Percentiles rank a stretch among this genome's conserved stretches.
Conservation (phyloP, 2,797 vertebrate species). For the Amblyraja radiata region DNA sequence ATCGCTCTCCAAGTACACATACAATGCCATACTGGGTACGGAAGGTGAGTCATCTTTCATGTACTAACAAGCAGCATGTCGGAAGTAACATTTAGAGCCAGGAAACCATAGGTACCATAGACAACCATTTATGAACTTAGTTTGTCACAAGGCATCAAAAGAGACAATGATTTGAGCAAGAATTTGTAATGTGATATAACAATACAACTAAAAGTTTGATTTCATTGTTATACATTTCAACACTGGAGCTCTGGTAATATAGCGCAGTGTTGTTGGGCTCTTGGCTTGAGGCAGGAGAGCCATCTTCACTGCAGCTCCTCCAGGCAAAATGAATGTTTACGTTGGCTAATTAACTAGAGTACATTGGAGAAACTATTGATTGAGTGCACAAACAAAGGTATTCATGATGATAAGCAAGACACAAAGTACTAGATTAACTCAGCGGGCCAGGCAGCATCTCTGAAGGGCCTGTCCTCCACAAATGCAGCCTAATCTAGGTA, state of each 20-base stretch:
- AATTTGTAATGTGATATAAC: not conserved
- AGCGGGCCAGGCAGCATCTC: no score
- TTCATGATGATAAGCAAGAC: not conserved
- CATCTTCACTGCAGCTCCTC: not conserved
- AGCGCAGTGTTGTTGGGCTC: not conserved
- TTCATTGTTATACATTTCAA: not conserved
- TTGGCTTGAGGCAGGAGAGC: not conserved
- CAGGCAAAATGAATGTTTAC: not conserved
- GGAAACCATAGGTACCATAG: not conserved
- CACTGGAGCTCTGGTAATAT: not conserved
- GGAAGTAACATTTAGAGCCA: not conserved
- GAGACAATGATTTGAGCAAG: not conserved
- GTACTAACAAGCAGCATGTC: not conserved
- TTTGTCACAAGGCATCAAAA: not conserved
- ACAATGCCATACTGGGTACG: constrained; percentile 87
- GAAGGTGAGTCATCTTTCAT: constrained; percentile 61
- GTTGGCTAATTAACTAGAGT: not conserved
- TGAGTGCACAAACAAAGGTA: not conserved
- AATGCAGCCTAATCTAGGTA: no score
- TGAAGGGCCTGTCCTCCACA: no score
- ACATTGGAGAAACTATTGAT: not conserved
- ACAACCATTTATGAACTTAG: not conserved
- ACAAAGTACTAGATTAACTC: no score
- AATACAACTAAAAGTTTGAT: not conserved
- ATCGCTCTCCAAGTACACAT: constrained; percentile 90